These are phyloP conservation scores for Paramormyrops hopkinsi DNA, from an alignment of 2,797 vertebrate species.

Conservation along the genomic window DNA sequence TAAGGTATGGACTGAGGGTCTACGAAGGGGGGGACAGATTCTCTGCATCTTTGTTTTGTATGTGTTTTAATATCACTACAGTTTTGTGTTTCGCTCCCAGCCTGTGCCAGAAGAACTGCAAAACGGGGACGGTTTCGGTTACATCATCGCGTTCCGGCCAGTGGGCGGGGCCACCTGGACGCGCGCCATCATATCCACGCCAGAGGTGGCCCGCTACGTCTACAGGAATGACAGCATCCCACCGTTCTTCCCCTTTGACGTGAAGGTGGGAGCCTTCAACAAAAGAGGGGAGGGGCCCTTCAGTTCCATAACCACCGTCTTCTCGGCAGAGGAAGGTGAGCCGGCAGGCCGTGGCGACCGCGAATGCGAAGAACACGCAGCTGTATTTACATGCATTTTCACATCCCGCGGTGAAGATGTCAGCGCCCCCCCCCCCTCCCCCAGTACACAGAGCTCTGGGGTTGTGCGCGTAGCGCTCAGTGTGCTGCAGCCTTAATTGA, in stretches of 20 bases:
- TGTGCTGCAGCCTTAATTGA: neutral
- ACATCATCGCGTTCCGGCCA: slow-evolving; percentile 85
- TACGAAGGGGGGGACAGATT: neutral
- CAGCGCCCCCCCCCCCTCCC: neutral
- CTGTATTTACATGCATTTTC: neutral
- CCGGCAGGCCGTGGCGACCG: neutral
- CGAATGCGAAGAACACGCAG: neutral
- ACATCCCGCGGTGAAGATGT: neutral
- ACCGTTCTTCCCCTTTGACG: slow-evolving; percentile 81
- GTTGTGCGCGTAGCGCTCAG: no score
- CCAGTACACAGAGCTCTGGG: neutral
- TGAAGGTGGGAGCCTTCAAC: slow-evolving; percentile 89
- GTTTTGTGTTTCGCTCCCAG: slow-evolving; percentile 76
- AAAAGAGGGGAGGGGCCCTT: slow-evolving; percentile 88
- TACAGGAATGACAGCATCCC: slow-evolving; percentile 85
- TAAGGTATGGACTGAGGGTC: neutral
- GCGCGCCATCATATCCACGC: slow-evolving; percentile 75
- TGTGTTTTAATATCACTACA: slow-evolving; percentile 79
- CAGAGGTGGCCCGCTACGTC: slow-evolving; percentile 68
- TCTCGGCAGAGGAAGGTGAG: slow-evolving; percentile 89
- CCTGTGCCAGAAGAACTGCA: slow-evolving; percentile 89
- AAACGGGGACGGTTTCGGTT: slow-evolving; percentile 88
- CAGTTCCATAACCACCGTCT: slow-evolving; percentile 75
- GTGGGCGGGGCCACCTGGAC: slow-evolving; percentile 77
- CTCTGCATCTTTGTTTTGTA: slow-evolving; percentile 60